Evolutionary conservation across 1,140 invertebrate species (phyloP).

Genomic region (Philaenus spumarius): DNA sequence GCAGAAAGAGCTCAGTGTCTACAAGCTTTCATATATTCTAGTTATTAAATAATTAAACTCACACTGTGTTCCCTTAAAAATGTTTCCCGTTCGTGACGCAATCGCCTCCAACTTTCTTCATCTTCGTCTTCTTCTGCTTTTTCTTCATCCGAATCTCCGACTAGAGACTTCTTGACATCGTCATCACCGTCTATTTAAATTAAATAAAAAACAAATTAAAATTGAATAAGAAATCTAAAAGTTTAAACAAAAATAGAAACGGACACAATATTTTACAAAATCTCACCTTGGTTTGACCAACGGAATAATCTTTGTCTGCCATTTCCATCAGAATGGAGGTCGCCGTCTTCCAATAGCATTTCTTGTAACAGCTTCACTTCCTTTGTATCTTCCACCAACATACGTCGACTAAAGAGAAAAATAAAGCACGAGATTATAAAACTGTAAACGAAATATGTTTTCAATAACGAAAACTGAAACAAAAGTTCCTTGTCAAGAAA

Average conservation of each 20-base stretch:
- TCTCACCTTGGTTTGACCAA: constrained; percentile 68
- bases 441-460: not conserved
- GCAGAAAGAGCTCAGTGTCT: no score
- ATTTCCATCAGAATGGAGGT: constrained; percentile 62
- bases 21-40: no score
- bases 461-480: not conserved
- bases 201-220: no score
- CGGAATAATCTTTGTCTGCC: constrained; percentile 68
- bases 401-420: constrained; percentile 12
- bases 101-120: constrained; percentile 60
- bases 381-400: constrained; percentile 74
- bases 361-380: constrained; percentile 73
- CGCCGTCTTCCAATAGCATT: constrained; percentile 77
- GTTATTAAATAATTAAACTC: not conserved
- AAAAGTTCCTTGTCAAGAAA: no score
- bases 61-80: constrained; percentile 49
- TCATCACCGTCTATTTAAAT: constrained; percentile 42
- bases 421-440: no score
- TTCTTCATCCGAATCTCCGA: constrained; percentile 34
- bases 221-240: no score
- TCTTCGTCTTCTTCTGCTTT: constrained; percentile 54
- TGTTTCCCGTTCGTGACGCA: constrained; percentile 55
- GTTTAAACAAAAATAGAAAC: no score
- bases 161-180: constrained; percentile 32
- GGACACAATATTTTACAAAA: constrained; percentile 15